These are phyloP conservation scores for Stichopus chloronotus DNA, from an alignment of 35 echinoderm and acorn worm genomes.

Conservation along the genomic window DNA sequence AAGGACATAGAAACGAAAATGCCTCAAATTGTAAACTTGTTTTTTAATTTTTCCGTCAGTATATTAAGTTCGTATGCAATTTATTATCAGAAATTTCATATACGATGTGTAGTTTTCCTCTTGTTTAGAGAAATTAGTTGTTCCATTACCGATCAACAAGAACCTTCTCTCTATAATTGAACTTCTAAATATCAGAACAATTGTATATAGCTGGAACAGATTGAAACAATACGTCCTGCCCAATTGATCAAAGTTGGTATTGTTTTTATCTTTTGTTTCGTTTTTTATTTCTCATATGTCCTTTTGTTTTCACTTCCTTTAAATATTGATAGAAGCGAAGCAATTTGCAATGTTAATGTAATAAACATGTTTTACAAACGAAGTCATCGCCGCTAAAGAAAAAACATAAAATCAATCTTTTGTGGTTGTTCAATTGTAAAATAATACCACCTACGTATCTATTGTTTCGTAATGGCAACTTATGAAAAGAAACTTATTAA, in stretches of 20 bases:
- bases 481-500: background rate
- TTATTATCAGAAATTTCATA: no score
- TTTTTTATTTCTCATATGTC: background rate
- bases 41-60: no score
- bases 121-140: no score
- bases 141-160: background rate
- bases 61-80: no score
- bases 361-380: background rate
- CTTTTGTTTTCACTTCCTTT: background rate
- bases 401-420: background rate
- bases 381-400: no score
- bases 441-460: background rate
- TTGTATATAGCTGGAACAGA: background rate
- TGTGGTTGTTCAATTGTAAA: background rate
- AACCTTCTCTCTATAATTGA: no score
- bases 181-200: no score
- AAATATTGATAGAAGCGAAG: background rate
- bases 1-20: no score
- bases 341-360: background rate
- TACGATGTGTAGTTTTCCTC: no score
- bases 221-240: background rate
- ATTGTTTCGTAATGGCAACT: background rate
- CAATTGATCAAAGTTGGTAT: background rate
- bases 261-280: background rate
- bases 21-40: no score